Base-by-base conservation (phyloP, 2,797 vertebrate genomes). In the Urophycis tenuis region DNA sequence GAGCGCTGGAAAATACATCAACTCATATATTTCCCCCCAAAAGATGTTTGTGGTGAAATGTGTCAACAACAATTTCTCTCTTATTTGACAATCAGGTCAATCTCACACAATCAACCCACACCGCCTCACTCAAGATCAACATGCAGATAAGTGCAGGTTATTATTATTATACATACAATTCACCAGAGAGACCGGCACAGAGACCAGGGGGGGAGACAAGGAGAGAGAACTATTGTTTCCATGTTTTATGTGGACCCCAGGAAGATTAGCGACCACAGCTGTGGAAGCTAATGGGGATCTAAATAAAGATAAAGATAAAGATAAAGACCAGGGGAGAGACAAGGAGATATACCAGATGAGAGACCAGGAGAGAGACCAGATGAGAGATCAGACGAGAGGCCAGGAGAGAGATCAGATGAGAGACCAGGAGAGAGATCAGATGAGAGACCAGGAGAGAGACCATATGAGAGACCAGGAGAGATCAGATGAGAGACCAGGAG, bases 381-480 rank as follows among this genome's bases (percentile, higher is more conserved):
- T n/a, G n/a, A n/a, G n/a, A n/a, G n/a, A n/a, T n/a, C n/a, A n/a
- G n/a, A n/a, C n/a, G n/a, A n/a, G n/a, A n/a, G n/a, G n/a, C n/a
- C n/a, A n/a, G n/a, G n/a, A 34, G 33, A 34, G 36, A 39, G 36
- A 39, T 9, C 36, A 39, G 36, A 8, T 6, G 1, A 39, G 36
- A 39, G 36, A 39, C 36, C 36, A 39, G 36, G 7, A 12, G 15
- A 45, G 1, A 17, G 12, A 45, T 15, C 41, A 17, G 12, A 9
- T 3, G 19, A 22, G 45, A 60, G 3, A 60, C n/a, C n/a, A 19
- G n/a, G 79, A 77, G 22, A 49, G 73, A 76, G 76, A 77, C 25
- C 53, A 29, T n/a, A n/a, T n/a, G n/a, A n/a, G n/a, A n/a, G n/a
- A n/a, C n/a, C n/a, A n/a, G 7, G 33, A 34, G 36, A 39, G 36